Conservation (phyloP, 2,888 invertebrate species). For the Marasmarcha lunaedactyla region DNA sequence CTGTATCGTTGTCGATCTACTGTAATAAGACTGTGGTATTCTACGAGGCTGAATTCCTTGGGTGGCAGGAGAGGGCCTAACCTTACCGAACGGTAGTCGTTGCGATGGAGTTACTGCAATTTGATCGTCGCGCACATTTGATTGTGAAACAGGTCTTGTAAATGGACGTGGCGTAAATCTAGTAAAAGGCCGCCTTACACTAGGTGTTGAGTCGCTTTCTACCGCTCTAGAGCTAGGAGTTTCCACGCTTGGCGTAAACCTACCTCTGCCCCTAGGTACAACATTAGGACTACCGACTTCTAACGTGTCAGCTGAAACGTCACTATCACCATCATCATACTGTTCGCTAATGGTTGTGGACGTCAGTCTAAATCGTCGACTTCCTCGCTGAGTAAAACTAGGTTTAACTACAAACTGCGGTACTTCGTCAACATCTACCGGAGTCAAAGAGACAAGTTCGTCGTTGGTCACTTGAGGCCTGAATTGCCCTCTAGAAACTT, state of each 20-base stretch:
- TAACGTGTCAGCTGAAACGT: constrained; percentile 49
- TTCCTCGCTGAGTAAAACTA: constrained; percentile 20
- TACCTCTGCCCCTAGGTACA: constrained; percentile 42
- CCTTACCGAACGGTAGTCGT: constrained; percentile 38
- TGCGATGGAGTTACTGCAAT: constrained; percentile 26
- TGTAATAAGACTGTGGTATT: constrained; percentile 37
- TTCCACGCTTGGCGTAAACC: constrained; percentile 34
- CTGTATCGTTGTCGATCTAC: constrained; percentile 32
- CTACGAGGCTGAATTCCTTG: constrained; percentile 31
- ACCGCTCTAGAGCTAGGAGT: constrained; percentile 18
- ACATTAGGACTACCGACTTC: constrained; percentile 39
- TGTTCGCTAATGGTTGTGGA: constrained; percentile 29
- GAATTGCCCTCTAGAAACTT: constrained; percentile 39
- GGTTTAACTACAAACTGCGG: constrained; percentile 33
- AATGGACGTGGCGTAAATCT: constrained; percentile 59
- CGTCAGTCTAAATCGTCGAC: constrained; percentile 27
- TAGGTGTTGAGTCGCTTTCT: constrained; percentile 21
- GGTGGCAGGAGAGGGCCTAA: constrained; percentile 22
- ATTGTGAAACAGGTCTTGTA: constrained; percentile 25
- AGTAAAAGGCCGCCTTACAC: constrained; percentile 39
- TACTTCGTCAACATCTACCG: constrained; percentile 42
- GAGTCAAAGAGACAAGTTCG: constrained; percentile 66
- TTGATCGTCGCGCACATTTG: constrained; percentile 17
- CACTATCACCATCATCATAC: constrained; percentile 30
- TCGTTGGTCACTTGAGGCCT: constrained; percentile 43